phyloP scores from a whole-genome alignment of 2,888 invertebrate genomes.

The Lasioglossum figueresi region DNA sequence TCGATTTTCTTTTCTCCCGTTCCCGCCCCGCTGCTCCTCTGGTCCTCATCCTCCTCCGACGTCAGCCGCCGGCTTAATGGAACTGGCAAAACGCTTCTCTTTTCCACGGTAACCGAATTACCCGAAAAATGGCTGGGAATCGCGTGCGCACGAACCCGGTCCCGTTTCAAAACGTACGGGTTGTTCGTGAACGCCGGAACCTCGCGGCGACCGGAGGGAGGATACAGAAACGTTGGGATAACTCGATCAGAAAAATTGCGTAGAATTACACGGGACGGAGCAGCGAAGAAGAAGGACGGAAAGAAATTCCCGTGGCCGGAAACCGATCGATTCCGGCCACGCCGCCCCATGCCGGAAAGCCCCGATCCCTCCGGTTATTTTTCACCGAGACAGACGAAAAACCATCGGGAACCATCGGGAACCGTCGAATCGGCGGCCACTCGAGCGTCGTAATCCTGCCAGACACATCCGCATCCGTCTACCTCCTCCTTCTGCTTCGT shows the following conservation, averaged over 20 bases:
- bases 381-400: conserved; percentile 48
- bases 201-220: background rate
- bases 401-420: conserved; percentile 30
- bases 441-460: conserved; percentile 43
- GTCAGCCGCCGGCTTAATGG: conserved; percentile 72
- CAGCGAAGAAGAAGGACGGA: background rate
- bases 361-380: conserved; percentile 65
- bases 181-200: conserved; percentile 6
- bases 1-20: conserved; percentile 72
- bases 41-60: conserved; percentile 36
- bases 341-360: conserved; percentile 57
- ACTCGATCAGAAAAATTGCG: conserved; percentile 17
- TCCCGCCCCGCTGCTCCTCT: conserved; percentile 11
- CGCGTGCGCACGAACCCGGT: conserved; percentile 11
- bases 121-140: conserved; percentile 55
- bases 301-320: conserved; percentile 30
- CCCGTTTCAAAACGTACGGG: background rate
- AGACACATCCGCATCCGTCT: conserved; percentile 35
- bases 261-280: background rate
- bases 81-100: conserved; percentile 77
- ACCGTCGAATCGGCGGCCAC: conserved; percentile 38
- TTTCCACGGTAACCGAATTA: conserved; percentile 79
- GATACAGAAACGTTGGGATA: background rate
- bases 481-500: conserved; percentile 30
- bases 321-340: conserved; percentile 63